Percentiles rank a stretch among this genome's conserved stretches.
These are phyloP conservation scores for Amia ocellicauda DNA, from an alignment of 2,113 vertebrate species.

Conservation along the genomic window DNA sequence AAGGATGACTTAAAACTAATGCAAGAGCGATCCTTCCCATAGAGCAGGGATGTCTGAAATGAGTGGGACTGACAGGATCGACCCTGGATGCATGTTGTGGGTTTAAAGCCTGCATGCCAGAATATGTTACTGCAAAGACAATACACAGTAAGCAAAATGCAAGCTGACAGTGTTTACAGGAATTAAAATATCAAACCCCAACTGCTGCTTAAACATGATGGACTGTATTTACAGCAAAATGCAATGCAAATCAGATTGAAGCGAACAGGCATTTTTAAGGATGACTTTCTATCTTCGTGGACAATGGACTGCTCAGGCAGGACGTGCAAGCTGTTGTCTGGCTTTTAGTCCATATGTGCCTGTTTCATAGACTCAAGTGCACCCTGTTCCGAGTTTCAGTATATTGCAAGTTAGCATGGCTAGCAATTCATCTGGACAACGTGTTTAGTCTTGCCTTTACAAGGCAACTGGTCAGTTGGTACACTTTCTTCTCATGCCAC, in stretches of 20 bases:
- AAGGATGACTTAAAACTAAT: too few species aligned
- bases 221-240: constrained; percentile 14
- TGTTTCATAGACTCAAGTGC: constrained; percentile 45
- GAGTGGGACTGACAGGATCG: constrained; percentile 27
- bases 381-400: too few species aligned
- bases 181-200: constrained; percentile 30
- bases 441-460: too few species aligned
- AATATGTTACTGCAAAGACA: constrained; percentile 18
- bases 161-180: constrained; percentile 24
- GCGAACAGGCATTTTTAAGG: neutral
- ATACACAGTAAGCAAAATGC: constrained; percentile 16
- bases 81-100: constrained; percentile 23
- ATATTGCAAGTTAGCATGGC: too few species aligned
- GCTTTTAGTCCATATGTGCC: constrained; percentile 52
- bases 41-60: constrained; percentile 23
- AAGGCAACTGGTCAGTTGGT: too few species aligned
- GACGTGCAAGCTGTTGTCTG: constrained; percentile 64
- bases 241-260: neutral
- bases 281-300: constrained; percentile 33
- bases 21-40: too few species aligned
- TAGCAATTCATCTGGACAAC: too few species aligned
- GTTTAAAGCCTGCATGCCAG: constrained; percentile 33
- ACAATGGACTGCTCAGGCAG: constrained; percentile 65
- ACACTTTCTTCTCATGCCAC: too few species aligned
- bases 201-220: constrained; percentile 15